Evolutionary conservation across 2,113 vertebrate genomes (phyloP), one percentile per base, ranked within the genome.

Genomic region (Sakesphorus luctuosus): DNA sequence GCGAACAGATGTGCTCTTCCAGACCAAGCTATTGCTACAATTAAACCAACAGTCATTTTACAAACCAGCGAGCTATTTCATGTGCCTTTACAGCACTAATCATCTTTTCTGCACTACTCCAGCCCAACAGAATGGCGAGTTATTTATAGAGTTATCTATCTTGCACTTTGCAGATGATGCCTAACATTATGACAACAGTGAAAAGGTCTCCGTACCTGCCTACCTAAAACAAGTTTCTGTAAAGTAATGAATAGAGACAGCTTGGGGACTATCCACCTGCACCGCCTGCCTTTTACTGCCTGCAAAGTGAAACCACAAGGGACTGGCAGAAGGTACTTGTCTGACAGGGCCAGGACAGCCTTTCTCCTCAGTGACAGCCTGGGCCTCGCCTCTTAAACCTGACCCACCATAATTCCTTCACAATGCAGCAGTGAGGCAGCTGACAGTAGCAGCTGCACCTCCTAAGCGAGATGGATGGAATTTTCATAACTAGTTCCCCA

Each of bases 401-500:
- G 98, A 98, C 98, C 99, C 97, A 90, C 98, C 98, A 90, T 99
- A 99, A 99, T 99, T 99, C 98, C 98, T 99, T 98, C 98, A 98
- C 98, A 93, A 96, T 67, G 97, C 97, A 79, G 93, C 95, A 84
- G 97, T 71, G 43, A 98, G 97, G 98, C 98, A 98, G 98, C 98
- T 99, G 99, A 99, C 99, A 99, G 99, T 96, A 99, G 99, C 99
- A 99, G 99, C 99, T 99, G 99, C 98, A 98, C 98, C 98, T 98
- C 98, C 98, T 99, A 99, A 98, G 98, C 98, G 98, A 99, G 99
- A 99, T 99, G 98, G 99, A 99, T 99, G 98, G 99, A 99, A 99
- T 99, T 99, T 99, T 99, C 99, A 99, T 99, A 99, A 99, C 99
- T 99, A 98, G 99, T 99, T 99, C 98, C 99, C 99, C 98, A 99